Base-by-base conservation (phyloP, 2,888 invertebrate genomes). In the Gymnoscelis rufifasciata region DNA sequence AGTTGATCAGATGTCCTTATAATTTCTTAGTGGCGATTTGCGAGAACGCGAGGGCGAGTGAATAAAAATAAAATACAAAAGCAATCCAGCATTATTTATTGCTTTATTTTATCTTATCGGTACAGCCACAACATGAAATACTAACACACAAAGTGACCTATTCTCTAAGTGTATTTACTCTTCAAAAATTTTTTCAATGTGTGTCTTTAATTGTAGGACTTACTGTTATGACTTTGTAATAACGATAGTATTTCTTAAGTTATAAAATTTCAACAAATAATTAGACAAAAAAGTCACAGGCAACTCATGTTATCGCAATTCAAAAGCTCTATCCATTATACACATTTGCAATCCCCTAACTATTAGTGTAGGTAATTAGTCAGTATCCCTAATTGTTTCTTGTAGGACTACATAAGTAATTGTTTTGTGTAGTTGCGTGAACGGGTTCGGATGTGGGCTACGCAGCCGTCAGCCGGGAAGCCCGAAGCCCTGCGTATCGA, bases 401-500 rank as follows among this genome's bases (percentile, higher is more conserved):
- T 51, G 52, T 62, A 62, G 56, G 57, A 63, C 56, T 58, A 57
- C 60, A 57, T 54, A 53, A 57, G 62, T 61, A 62, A 68, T 66
- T 66, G 59, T 54, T 60, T 57, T 57, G 52, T 57, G 59, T 55
- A 52, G 61, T 73, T 71, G 71, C 71, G 77, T 74, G 74, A 70
- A 70, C 53, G 60, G 60, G 55, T 53, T 61, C 60, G 60, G 64
- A 64, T 66, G 62, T 67, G 63, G 66, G 56, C 57, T 60, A 57
- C 72, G 68, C 66, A 69, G 64, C 56, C 64, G 62, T 57, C 62
- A 58, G 61, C 54, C 59, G 65, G 64, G 60, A 64, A 63, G 67
- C 47, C 52, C 83, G 83, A 86, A 86, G 78, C 79, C 84, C 79
- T 77, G 69, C 62, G 75, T 87, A 87, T 87, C 76, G 86, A 86